Evolutionary conservation across 2,888 invertebrate genomes (phyloP), one percentile per base, ranked within the genome.

Genomic region (Andrena minutula): DNA sequence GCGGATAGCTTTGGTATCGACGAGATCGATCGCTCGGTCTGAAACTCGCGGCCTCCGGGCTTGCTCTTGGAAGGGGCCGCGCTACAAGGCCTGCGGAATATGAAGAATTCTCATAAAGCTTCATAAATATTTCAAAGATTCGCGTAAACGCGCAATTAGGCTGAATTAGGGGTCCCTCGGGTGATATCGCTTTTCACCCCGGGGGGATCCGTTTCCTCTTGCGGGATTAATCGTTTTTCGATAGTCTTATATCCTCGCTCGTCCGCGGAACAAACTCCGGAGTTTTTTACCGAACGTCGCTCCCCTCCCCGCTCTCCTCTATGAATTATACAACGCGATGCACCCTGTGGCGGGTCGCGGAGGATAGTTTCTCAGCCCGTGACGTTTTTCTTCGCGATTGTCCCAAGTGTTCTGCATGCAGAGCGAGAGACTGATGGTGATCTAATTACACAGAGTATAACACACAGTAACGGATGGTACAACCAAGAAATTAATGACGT

Each of bases 111-210:
- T 86, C 83, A 85, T 89, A 84, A 87, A 84, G 80, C 87, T 87
- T 89, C 89, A 89, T 89, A 89, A 90, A 90, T 90, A 90, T 90
- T 90, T 88, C 84, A 90, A 75, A 78, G 86, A 84, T 71, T 87
- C 83, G 84, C 86, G 86, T 89, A 90, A 90, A 86, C 85, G 86
- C 66, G 84, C 88, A 86, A 89, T 90, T 90, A 88, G 85, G 64
- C 78, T 85, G 88, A 86, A 86, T 87, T 84, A 87, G 77, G 58
- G 76, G 63, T 78, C 81, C 75, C 73, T 12, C 12, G 61, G 65
- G 85, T 80, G 80, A 86, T 86, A 86, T 80, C 79, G 87, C 83
- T 76, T 85, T 75, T 83, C 84, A 86, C 71, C 71, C 47, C 56
- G 20, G 1, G 8, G 58, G n/a, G 41, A 51, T 64, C 70, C 61